Conservation (phyloP, 2,797 vertebrate genomes). For the Enteromius mattozi region DNA sequence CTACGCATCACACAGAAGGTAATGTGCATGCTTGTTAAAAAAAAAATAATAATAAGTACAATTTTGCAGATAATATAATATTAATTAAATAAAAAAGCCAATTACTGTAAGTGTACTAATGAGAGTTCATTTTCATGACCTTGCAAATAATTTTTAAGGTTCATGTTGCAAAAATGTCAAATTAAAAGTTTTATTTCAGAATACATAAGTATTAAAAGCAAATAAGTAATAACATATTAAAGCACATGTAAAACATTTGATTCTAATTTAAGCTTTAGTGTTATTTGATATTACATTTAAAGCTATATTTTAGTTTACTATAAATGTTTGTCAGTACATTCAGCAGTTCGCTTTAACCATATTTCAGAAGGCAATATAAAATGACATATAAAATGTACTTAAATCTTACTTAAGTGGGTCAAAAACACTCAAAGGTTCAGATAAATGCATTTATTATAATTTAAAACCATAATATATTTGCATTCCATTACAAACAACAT, state of each 20-base stretch:
- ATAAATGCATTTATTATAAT: neutral
- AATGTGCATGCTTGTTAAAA: slow-evolving; percentile 52
- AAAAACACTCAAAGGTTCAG: neutral
- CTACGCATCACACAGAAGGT: slow-evolving; percentile 99
- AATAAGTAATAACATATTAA: neutral
- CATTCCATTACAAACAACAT: neutral
- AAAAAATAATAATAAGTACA: neutral
- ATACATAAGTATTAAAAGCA: neutral
- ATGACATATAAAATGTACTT: neutral
- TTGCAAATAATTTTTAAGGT: neutral
- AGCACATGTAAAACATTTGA: neutral
- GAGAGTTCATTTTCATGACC: neutral
- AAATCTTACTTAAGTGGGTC: neutral
- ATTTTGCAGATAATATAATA: neutral
- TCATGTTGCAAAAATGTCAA: neutral
- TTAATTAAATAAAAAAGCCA: neutral
- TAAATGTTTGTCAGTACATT: neutral
- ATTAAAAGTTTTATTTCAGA: neutral
- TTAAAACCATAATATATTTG: neutral
- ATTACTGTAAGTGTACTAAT: neutral
- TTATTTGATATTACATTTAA: neutral
- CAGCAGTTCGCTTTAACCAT: neutral
- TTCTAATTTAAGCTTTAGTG: neutral
- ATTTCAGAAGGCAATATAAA: neutral
- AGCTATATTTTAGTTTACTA: neutral